phyloP scores from a whole-genome alignment of 2,888 invertebrate species.

The Lordiphosa andalusiaca region DNA sequence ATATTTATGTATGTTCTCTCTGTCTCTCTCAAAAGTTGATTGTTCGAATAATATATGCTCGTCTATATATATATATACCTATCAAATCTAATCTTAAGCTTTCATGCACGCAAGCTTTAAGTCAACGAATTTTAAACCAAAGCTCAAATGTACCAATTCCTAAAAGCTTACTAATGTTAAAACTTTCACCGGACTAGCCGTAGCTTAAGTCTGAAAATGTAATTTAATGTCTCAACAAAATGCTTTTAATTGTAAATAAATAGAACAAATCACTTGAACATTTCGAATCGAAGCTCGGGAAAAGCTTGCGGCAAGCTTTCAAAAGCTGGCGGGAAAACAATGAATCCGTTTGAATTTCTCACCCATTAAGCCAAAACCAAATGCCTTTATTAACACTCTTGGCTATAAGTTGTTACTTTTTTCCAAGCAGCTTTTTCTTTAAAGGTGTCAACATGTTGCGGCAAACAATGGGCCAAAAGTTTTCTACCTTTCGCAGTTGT shows the following conservation, averaged over 20 bases:
- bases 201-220: slow-evolving; percentile 43
- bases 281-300: neutral
- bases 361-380: slow-evolving; percentile 14
- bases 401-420: slow-evolving; percentile 15
- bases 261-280: slow-evolving; percentile 16
- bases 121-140: slow-evolving; percentile 61
- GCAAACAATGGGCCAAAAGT: slow-evolving; percentile 48
- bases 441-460: slow-evolving; percentile 59
- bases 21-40: slow-evolving; percentile 43
- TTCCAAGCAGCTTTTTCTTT: slow-evolving; percentile 44
- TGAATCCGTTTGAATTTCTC: slow-evolving; percentile 13
- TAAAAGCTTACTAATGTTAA: slow-evolving; percentile 52
- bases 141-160: slow-evolving; percentile 44
- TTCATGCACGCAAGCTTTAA: slow-evolving; percentile 51
- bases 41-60: slow-evolving; percentile 44
- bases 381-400: slow-evolving; percentile 29
- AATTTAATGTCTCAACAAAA: slow-evolving; percentile 53
- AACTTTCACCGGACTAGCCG: slow-evolving; percentile 42
- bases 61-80: slow-evolving; percentile 9
- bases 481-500: slow-evolving; percentile 45
- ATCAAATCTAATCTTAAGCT: slow-evolving; percentile 37
- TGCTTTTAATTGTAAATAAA: slow-evolving; percentile 72
- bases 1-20: slow-evolving; percentile 32
- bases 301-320: neutral
- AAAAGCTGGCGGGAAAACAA: neutral